phyloP scores from a whole-genome alignment of 2,888 invertebrate species.

The Sesamia inferens region DNA sequence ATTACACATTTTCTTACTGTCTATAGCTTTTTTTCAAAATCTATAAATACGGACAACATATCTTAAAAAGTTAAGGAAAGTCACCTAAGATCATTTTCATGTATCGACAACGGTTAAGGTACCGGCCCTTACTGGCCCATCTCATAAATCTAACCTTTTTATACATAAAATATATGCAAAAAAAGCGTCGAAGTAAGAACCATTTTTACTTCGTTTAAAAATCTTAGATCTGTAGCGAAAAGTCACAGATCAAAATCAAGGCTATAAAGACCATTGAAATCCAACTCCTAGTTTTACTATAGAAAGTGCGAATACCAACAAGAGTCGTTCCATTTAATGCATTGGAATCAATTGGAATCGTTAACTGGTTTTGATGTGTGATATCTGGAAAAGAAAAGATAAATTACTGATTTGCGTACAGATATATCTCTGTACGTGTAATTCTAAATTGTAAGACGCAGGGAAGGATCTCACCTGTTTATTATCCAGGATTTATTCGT shows the following conservation, averaged over 20 bases:
- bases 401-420: slow-evolving; percentile 24
- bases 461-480: slow-evolving; percentile 35
- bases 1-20: not conserved
- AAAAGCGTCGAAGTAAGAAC: not conserved
- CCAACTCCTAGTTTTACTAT: not conserved
- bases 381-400: slow-evolving; percentile 35
- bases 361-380: slow-evolving; percentile 19
- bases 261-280: not conserved
- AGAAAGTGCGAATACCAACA: too few relatives aligned
- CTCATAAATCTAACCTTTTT: not conserved
- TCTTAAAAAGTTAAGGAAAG: not conserved
- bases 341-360: not conserved
- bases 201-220: not conserved
- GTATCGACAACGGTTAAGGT: not conserved
- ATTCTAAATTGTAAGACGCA: slow-evolving; percentile 39
- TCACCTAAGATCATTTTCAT: not conserved
- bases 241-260: not conserved
- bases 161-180: not conserved
- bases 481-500: slow-evolving; percentile 52
- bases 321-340: slow-evolving; percentile 2
- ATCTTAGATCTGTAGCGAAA: not conserved
- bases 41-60: not conserved
- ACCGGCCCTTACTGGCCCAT: not conserved
- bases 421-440: slow-evolving; percentile 37
- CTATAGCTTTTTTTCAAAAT: not conserved